Percentiles rank a stretch among this genome's conserved stretches.
phyloP scores from a whole-genome alignment of 2,113 vertebrate genomes.

The Ahaetulla prasina region DNA sequence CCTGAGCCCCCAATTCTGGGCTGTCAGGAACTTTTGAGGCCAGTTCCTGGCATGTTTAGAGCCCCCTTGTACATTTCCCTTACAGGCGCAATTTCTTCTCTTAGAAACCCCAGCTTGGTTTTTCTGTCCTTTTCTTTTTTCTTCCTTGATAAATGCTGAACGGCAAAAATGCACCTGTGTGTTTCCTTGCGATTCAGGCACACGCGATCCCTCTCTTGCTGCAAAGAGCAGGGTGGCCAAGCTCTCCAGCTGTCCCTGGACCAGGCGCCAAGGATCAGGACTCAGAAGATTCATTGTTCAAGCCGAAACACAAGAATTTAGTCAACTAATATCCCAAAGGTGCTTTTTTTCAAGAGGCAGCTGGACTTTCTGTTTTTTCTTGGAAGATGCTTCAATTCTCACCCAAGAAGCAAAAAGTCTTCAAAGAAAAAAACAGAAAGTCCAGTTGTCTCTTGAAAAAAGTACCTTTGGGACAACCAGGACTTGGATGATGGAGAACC shows the following conservation, averaged over 20 bases:
- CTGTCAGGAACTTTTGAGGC: background rate
- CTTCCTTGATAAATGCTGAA: background rate
- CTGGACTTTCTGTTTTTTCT: too few relatives aligned
- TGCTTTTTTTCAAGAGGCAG: too few relatives aligned
- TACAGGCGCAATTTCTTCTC: background rate
- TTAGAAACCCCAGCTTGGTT: background rate
- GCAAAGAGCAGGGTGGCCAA: background rate
- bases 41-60: background rate
- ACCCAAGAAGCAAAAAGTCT: too few relatives aligned
- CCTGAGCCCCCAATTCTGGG: background rate
- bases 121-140: background rate
- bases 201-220: background rate
- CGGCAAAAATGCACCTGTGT: background rate
- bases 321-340: background rate
- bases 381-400: too few relatives aligned
- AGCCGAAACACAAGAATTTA: background rate
- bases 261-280: too few relatives aligned
- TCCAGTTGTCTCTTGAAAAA: too few relatives aligned
- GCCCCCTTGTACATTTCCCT: background rate
- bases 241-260: too few relatives aligned
- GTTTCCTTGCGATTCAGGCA: background rate
- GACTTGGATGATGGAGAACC: too few relatives aligned
- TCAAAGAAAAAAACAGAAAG: too few relatives aligned
- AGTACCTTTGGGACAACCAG: too few relatives aligned
- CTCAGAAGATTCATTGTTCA: too few relatives aligned